Evolutionary conservation across 2,113 vertebrate species (phyloP).

Genomic region (Trichomycterus rosablanca): DNA sequence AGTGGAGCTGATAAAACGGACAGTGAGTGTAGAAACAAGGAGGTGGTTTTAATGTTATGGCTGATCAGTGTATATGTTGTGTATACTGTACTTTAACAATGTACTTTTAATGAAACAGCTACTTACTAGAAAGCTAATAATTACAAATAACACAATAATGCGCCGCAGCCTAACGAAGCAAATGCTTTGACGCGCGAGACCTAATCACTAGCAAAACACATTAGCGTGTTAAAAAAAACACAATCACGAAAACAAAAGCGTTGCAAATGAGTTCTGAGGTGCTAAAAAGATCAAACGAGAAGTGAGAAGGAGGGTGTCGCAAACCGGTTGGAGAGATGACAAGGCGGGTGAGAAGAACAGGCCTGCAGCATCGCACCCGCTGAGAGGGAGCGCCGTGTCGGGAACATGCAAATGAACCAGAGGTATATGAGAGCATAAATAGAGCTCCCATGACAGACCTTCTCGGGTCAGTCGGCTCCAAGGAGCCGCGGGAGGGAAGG

Average conservation of each 20-base stretch:
- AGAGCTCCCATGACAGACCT: conserved; percentile 41
- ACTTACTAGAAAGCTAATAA: too few relatives aligned
- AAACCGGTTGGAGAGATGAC: conserved; percentile 31
- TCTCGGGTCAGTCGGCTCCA: conserved; percentile 32
- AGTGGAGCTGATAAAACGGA: too few relatives aligned
- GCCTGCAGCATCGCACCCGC: conserved; percentile 18
- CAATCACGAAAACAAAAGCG: background rate
- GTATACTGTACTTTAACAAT: too few relatives aligned
- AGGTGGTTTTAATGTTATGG: too few relatives aligned
- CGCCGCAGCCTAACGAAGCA: too few relatives aligned
- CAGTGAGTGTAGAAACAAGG: too few relatives aligned
- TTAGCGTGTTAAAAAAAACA: background rate
- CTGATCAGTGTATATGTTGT: too few relatives aligned
- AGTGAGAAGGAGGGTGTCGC: conserved; percentile 20
- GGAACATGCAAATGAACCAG: conserved; percentile 42
- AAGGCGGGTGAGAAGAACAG: conserved; percentile 12
- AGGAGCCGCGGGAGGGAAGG: conserved; percentile 25
- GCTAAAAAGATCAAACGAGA: conserved; percentile 11
- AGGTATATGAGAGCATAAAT: conserved; percentile 38
- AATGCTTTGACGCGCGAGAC: background rate
- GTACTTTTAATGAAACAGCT: too few relatives aligned
- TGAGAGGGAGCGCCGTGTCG: conserved; percentile 33
- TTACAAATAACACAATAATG: too few relatives aligned
- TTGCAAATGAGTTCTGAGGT: background rate
- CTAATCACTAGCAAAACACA: conserved; percentile 1